Evolutionary conservation across 2,797 vertebrate species (phyloP).

Genomic region (Erethizon dorsatum): DNA sequence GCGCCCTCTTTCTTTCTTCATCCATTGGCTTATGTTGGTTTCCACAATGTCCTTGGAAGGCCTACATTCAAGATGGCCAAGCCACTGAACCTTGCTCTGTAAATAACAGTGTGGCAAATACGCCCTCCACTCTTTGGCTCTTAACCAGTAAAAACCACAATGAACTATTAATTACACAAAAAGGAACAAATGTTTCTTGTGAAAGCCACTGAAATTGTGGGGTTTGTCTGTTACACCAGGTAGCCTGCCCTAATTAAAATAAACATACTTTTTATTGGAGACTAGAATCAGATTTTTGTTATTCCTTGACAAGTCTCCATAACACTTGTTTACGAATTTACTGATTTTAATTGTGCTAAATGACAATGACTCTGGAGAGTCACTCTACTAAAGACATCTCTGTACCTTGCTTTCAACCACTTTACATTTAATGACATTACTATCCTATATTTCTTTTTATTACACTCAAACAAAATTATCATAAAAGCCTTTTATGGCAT

Average conservation of each 20-base stretch:
- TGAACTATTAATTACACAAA: neutral
- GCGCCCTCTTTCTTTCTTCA: neutral
- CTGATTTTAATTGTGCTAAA: constrained; percentile 39
- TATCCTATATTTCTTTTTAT: constrained; percentile 29
- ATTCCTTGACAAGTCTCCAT: constrained; percentile 20
- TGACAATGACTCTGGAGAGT: neutral
- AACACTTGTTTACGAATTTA: neutral
- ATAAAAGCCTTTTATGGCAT: neutral
- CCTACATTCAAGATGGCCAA: neutral
- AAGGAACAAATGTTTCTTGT: neutral
- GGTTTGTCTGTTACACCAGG: neutral
- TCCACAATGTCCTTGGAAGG: neutral
- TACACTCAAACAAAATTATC: neutral
- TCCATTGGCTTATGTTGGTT: neutral
- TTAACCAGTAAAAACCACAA: neutral
- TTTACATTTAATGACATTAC: constrained; percentile 23
- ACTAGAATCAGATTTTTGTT: constrained; percentile 7
- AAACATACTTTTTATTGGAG: neutral
- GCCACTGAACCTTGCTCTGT: neutral
- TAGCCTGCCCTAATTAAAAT: constrained; percentile 37
- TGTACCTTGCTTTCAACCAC: neutral
- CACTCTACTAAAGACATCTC: neutral
- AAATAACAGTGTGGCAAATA: neutral
- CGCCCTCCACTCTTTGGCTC: neutral
- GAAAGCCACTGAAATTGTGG: constrained; percentile 4